Evolutionary conservation across 2,888 invertebrate genomes (phyloP).

Genomic region (Trichacis sp.): DNA sequence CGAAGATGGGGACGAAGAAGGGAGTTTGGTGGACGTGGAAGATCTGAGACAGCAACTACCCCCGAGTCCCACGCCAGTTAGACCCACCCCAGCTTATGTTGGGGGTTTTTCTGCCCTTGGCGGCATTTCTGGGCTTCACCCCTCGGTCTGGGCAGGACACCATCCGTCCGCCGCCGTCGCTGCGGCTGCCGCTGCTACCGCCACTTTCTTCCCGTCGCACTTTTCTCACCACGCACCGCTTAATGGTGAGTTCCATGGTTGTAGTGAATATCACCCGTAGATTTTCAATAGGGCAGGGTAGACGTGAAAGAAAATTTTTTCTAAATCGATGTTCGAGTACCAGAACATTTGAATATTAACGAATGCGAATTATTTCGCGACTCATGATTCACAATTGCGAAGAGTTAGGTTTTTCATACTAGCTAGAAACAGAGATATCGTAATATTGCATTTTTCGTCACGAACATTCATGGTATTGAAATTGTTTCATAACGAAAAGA

Average conservation of each 20-base stretch:
- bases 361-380: too few relatives aligned
- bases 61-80: constrained; percentile 56
- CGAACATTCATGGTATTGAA: too few relatives aligned
- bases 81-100: constrained; percentile 64
- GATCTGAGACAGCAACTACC: constrained; percentile 70
- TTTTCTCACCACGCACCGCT: constrained; percentile 62
- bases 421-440: too few relatives aligned
- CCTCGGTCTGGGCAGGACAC: constrained; percentile 62
- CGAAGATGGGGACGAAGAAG: constrained; percentile 75
- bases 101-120: constrained; percentile 59
- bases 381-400: too few relatives aligned
- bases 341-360: too few relatives aligned
- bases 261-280: too few relatives aligned
- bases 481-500: too few relatives aligned
- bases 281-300: too few relatives aligned
- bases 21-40: constrained; percentile 83
- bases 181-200: constrained; percentile 55
- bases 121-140: constrained; percentile 55
- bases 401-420: too few relatives aligned
- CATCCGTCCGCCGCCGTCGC: constrained; percentile 54
- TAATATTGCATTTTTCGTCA: too few relatives aligned
- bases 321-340: too few relatives aligned
- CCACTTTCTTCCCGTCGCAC: constrained; percentile 61
- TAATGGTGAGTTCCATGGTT: constrained; percentile 53
- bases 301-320: too few relatives aligned